A percentile compares a stretch with the other conserved stretches of the same genome.
Conservation (phyloP, 2,113 vertebrate species). For the Thunnus thynnus region DNA sequence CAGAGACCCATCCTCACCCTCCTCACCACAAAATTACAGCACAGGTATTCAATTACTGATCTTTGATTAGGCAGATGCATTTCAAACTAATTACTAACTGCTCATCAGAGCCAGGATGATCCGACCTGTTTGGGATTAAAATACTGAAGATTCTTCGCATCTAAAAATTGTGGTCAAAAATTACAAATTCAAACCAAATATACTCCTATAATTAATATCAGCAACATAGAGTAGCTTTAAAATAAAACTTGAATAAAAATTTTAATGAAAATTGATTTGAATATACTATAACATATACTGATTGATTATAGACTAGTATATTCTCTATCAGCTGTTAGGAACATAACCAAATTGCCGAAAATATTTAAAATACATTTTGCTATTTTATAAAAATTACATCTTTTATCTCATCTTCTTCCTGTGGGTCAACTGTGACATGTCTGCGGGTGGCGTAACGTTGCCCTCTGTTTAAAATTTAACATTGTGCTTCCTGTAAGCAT, state of each 20-base stretch:
- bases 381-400: background rate
- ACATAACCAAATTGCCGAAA: background rate
- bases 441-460: constrained; percentile 20
- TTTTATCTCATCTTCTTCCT: background rate
- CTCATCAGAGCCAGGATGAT: constrained; percentile 34
- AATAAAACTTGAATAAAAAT: background rate
- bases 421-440: constrained; percentile 6
- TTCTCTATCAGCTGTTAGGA: too few species aligned
- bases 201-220: background rate
- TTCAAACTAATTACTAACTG: constrained; percentile 82
- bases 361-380: background rate
- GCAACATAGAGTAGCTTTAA: background rate
- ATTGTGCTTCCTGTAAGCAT: constrained; percentile 66
- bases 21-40: constrained; percentile 77
- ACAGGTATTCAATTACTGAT: constrained; percentile 84
- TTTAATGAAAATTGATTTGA: too few species aligned
- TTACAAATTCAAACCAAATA: background rate
- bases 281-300: too few species aligned
- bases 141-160: background rate
- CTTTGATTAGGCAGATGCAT: constrained; percentile 85
- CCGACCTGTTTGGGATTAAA: background rate
- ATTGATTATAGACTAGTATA: background rate
- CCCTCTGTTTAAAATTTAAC: constrained; percentile 79
- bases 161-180: constrained; percentile 6
- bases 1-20: constrained; percentile 68